Percentiles rank a stretch among this genome's conserved stretches.
Evolutionary conservation across 2,797 vertebrate species (phyloP).

Genomic region (Gadopsis bispinosus): DNA sequence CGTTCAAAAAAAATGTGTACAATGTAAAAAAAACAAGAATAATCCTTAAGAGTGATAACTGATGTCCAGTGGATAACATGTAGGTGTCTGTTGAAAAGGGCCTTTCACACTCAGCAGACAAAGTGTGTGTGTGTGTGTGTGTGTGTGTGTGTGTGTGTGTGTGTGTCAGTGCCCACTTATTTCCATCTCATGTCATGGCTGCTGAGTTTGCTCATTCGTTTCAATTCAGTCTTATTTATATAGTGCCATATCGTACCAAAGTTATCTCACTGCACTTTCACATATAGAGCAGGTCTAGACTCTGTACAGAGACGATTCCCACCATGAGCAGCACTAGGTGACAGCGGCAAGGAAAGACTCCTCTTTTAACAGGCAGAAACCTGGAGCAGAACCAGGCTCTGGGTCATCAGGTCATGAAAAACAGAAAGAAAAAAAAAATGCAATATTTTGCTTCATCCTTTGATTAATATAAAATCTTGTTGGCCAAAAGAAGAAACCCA

Average conservation of each 20-base stretch:
- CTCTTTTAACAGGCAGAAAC: too few species aligned
- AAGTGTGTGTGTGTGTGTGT: constrained; percentile 3
- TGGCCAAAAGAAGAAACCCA: background rate
- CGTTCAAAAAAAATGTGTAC: background rate
- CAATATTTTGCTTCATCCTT: constrained; percentile 12
- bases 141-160: background rate
- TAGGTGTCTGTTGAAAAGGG: constrained; percentile 65
- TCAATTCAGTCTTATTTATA: too few species aligned
- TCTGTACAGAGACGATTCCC: too few species aligned
- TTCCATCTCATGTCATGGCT: constrained; percentile 36
- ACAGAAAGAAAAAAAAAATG: background rate
- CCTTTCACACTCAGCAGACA: constrained; percentile 44
- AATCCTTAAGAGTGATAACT: constrained; percentile 30
- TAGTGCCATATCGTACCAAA: too few species aligned
- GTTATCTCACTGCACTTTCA: too few species aligned
- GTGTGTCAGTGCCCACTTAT: constrained; percentile 15
- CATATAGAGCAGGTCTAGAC: too few species aligned
- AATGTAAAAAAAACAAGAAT: background rate
- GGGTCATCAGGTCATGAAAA: too few species aligned
- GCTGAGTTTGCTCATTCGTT: constrained; percentile 6
- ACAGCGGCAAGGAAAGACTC: too few species aligned
- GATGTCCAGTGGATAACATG: constrained; percentile 36
- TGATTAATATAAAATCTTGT: constrained; percentile 9
- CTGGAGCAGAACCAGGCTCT: too few species aligned
- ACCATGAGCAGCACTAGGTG: too few species aligned